Conservation (phyloP, 2,888 invertebrate genomes). For the Falcaria lacertinaria region DNA sequence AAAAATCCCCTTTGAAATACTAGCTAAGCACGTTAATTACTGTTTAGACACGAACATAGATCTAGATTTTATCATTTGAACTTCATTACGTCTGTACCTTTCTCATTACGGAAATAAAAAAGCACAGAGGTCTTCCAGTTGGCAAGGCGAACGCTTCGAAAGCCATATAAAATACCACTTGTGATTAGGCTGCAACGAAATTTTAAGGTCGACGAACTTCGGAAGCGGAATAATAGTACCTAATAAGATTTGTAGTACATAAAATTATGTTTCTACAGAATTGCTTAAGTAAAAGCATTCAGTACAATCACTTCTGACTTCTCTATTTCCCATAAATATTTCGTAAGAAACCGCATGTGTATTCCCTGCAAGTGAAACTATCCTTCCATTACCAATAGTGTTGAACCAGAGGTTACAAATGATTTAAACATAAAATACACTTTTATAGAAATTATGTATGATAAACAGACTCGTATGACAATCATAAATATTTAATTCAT, state of each 20-base stretch:
- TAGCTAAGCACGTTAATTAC: no score
- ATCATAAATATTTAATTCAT: no score
- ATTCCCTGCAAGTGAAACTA: no score
- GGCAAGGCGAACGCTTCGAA: conserved; percentile 37
- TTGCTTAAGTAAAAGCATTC: neutral
- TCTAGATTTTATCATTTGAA: conserved; percentile 12
- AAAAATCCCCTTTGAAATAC: no score
- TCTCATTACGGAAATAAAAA: conserved; percentile 19
- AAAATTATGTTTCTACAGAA: neutral
- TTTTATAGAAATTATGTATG: no score
- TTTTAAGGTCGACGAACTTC: conserved; percentile 33
- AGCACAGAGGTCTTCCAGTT: conserved; percentile 41
- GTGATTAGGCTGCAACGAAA: conserved; percentile 25
- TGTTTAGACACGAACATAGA: conserved; percentile 5
- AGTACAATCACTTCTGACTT: neutral
- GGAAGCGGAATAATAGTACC: conserved; percentile 1
- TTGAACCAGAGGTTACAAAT: no score
- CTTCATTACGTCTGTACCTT: conserved; percentile 10
- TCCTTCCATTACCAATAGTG: no score
- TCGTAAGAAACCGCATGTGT: no score
- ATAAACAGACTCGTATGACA: no score
- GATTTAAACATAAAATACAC: no score
- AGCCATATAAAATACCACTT: conserved; percentile 24
- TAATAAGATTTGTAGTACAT: neutral
- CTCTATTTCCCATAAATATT: no score